Evolutionary conservation across 2,888 invertebrate species (phyloP), one percentile per base, ranked within the genome.

Genomic region (Bhutanitis thaidina): DNA sequence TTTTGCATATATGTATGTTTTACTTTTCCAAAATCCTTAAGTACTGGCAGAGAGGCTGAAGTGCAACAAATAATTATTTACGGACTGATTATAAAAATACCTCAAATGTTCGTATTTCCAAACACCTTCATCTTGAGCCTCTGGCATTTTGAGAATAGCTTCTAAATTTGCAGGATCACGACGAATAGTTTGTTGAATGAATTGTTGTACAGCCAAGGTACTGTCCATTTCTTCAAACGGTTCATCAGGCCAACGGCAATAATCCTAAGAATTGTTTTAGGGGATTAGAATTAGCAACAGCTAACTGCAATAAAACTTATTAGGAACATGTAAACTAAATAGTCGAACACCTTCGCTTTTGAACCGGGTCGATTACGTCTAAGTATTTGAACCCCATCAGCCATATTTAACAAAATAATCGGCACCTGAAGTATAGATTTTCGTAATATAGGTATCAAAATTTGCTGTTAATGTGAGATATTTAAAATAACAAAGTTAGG

Each of bases 91-190:
- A 27, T 27, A 8, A 4, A n/a, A 3, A 54, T 80, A 95, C 96
- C 96, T 93, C 53, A 99, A 91, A 90, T 99, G 99, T 89, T 99
- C 99, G 80, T 99, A 99, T 88, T 99, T 99, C 99, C 99, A 99
- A 43, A 99, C 99, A 34, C 99, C 98, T 82, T 98, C 98, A 77
- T 99, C 98, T 84, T 98, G 98, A 14, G 96, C 95, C 65, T 98
- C 98, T 1, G 99, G 99, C 91, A 98, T 97, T 68, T 95, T 97
- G 43, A 99, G 90, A 70, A 99, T 98, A 52, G 95, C 92, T 69
- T 98, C 98, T 53, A 99, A 95, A 88, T 98, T 97, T 8, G 95
- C 93, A 20, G 97, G 97, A 82, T 99, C 97, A 58, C 94, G 93
- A 61, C 97, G 92, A 64, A 99, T 99, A 61, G 97, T 94, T 88